These are phyloP conservation scores for Notocelia uddmanniana DNA, from an alignment of 2,888 invertebrate species.

Conservation along the genomic window DNA sequence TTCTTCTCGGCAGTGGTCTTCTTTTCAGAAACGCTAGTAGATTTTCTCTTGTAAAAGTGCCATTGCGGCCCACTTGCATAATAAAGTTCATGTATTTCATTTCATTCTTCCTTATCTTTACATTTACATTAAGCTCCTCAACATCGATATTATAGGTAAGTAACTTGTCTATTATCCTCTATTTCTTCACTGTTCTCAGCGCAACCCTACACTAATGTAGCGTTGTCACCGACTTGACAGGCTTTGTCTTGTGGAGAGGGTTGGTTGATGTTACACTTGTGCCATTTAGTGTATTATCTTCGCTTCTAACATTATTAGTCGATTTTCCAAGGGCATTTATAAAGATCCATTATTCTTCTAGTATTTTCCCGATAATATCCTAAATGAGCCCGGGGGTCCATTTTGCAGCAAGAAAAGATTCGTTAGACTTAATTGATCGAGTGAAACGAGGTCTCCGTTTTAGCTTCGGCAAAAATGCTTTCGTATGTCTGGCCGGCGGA, in stretches of 20 bases:
- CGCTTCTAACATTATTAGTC: background rate
- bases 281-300: background rate
- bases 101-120: background rate
- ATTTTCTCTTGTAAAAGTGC: too few relatives aligned
- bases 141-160: background rate
- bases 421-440: too few relatives aligned
- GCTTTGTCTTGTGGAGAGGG: conserved; percentile 10
- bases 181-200: background rate
- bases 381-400: too few relatives aligned
- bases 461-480: too few relatives aligned
- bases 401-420: too few relatives aligned
- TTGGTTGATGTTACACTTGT: conserved; percentile 26
- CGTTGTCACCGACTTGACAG: conserved; percentile 26
- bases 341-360: background rate
- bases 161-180: conserved; percentile 15
- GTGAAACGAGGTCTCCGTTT: too few relatives aligned
- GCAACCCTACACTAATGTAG: conserved; percentile 26
- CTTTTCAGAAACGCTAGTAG: too few relatives aligned
- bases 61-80: too few relatives aligned
- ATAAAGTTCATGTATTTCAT: too few relatives aligned
- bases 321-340: background rate
- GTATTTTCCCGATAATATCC: too few relatives aligned
- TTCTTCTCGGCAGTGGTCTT: too few relatives aligned
- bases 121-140: background rate
- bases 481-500: too few relatives aligned